Evolutionary conservation across 2,797 vertebrate genomes (phyloP), one percentile per base, ranked within the genome.

Genomic region (Cetoscarus ocellatus): DNA sequence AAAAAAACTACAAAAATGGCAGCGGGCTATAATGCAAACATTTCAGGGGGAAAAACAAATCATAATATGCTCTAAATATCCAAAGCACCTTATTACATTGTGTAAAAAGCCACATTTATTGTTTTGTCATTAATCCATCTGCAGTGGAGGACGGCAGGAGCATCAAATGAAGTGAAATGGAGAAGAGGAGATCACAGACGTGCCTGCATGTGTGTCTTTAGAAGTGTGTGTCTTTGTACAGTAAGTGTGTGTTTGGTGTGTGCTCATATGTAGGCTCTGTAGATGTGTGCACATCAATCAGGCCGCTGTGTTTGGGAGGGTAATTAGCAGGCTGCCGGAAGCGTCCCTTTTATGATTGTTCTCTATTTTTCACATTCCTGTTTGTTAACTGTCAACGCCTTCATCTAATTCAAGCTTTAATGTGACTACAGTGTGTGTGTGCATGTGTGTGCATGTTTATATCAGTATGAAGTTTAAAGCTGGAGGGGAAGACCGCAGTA

Each of bases 291-390:
- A 90, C 83, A 94, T 93, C 91, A 91, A 90, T 92, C 89, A 86
- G 81, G 54, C 61, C 54, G 59, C 62, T 86, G 80, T 86, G 80
- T 91, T 90, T 89, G 83, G 78, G 77, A 85, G 80, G 83, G 84
- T 93, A 93, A 94, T 93, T 92, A 91, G 87, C 72, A 80, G 79
- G 73, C 84, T 47, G 86, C 85, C 63, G 61, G 72, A 72, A 85
- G 86, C 88, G 64, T 80, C 75, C 80, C 78, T 80, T 91, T 84
- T 76, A 71, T 87, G 81, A 90, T 88, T 91, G 86, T 89, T 87
- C 75, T 79, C 67, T 77, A 44, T 81, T 82, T 88, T 87, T 76
- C 64, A 66, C 68, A 64, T 53, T 70, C 55, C 39, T 44, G 14
- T 79, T 70, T 70, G 67, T 58, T 59, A 34, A 10, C 38, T 14